Percentiles rank a stretch among this genome's conserved stretches.
These are phyloP conservation scores for Porites australiensis DNA, from an alignment of 64 coral and sea anemone genomes.

Conservation along the genomic window DNA sequence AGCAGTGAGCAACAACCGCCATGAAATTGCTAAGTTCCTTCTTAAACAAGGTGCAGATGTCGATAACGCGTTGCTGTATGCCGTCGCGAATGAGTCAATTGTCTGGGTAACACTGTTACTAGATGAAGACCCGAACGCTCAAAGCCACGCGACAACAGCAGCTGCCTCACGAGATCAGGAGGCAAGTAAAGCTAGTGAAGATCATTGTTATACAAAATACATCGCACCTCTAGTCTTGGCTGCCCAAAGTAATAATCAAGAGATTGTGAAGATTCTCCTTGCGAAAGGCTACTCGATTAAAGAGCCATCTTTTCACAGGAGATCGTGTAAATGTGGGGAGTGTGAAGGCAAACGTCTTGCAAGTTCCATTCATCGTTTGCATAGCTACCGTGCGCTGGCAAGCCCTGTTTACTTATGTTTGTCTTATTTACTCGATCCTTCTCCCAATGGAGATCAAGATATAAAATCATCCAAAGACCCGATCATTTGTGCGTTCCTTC, in stretches of 20 bases:
- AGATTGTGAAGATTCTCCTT: slow-evolving; percentile 77
- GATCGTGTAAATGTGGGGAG: slow-evolving; percentile 43
- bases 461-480: slow-evolving; percentile 56
- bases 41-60: slow-evolving; percentile 74
- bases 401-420: slow-evolving; percentile 83
- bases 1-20: slow-evolving; percentile 60
- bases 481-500: slow-evolving; percentile 71
- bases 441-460: background rate
- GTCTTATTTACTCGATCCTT: slow-evolving; percentile 29
- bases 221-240: slow-evolving; percentile 74
- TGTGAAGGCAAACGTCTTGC: slow-evolving; percentile 72
- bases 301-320: slow-evolving; percentile 30
- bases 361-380: slow-evolving; percentile 63
- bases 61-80: slow-evolving; percentile 62
- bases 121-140: background rate
- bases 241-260: slow-evolving; percentile 68
- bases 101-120: slow-evolving; percentile 63
- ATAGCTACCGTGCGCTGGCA: slow-evolving; percentile 78
- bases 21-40: slow-evolving; percentile 54
- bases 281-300: slow-evolving; percentile 68
- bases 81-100: slow-evolving; percentile 64
- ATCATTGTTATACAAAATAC: slow-evolving; percentile 18
- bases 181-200: background rate
- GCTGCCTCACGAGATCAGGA: background rate
- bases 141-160: background rate